Evolutionary conservation across 2,888 invertebrate species (phyloP), one percentile per base, ranked within the genome.

Genomic region (Orthosia gracilis): DNA sequence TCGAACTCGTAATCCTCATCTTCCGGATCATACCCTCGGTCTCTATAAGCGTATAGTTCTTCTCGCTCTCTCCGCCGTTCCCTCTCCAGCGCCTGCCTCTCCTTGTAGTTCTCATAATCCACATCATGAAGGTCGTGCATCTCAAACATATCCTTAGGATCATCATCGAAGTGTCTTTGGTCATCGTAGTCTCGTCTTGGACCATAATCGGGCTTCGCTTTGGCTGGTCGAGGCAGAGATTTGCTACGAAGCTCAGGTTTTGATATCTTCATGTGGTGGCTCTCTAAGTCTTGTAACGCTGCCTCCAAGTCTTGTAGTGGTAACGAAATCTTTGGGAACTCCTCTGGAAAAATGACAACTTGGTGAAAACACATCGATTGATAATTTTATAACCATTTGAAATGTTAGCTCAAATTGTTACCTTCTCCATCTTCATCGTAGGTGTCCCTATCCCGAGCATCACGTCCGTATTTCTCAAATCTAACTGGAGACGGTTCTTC

Each of bases 51-150:
- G 40, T 89, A 91, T 31, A 83, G 54, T 13, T 93, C 91, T n/a
- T 94, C 93, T 54, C 86, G 78, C 13, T 93, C 93, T 23, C 82
- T 88, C 26, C 87, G 88, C 52, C 89, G 89, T 63, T 91, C 91
- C 66, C 89, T 92, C 78, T 94, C 94, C 69, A 94, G 84, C 61
- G 95, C 89, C 78, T 91, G 96, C 87, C 86, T 95, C 89, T 97
- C 97, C 52, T 95, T 95, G 77, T 97, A 97, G 54, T 96, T 96
- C 70, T 96, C 95, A 71, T 93, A 95, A 62, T 96, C 96, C 0
- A 96, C 95, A 11, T 95, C 95, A 52, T 93, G 91, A 0, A 96
- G 89, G 71, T 96, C 96, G 40, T 95, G 96, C 95, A 96, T 95
- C 80, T 95, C 95, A 47, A 90, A 92, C 73, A 92, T 90, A 55